These are phyloP conservation scores for Lycocerus yunnanus DNA, from an alignment of 2,888 invertebrate genomes.

Conservation along the genomic window DNA sequence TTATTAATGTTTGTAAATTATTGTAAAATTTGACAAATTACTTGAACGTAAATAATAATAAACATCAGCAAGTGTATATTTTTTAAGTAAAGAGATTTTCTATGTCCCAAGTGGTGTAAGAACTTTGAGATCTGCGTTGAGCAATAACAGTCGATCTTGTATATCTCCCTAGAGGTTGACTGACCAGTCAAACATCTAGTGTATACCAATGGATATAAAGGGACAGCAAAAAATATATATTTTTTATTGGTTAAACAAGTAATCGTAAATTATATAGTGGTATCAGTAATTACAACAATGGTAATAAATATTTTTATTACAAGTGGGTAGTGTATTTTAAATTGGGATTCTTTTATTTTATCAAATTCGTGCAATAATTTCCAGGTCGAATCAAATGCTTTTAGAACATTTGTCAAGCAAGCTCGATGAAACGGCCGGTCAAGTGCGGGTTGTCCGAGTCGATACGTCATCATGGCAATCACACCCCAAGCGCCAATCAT, in stretches of 20 bases:
- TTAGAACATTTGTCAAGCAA: conserved; percentile 31
- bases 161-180: conserved; percentile 37
- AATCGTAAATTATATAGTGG: background rate
- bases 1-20: background rate
- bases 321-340: background rate
- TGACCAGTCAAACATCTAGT: conserved; percentile 33
- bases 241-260: background rate
- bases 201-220: conserved; percentile 26
- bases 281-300: background rate
- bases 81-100: conserved; percentile 30
- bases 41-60: conserved; percentile 20
- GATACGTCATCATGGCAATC: conserved; percentile 57
- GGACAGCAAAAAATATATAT: conserved; percentile 27
- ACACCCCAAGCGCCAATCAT: conserved; percentile 58
- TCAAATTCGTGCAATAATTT: conserved; percentile 5
- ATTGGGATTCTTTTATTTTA: background rate
- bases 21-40: background rate
- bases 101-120: conserved; percentile 26
- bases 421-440: conserved; percentile 33
- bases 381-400: conserved; percentile 16
- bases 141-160: conserved; percentile 42
- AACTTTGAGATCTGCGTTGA: conserved; percentile 34
- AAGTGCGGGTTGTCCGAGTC: conserved; percentile 35
- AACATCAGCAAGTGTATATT: conserved; percentile 27
- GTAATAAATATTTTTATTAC: background rate